Evolutionary conservation across 2,888 invertebrate genomes (phyloP), one percentile per base, ranked within the genome.

Genomic region (Alloplasta piceator): DNA sequence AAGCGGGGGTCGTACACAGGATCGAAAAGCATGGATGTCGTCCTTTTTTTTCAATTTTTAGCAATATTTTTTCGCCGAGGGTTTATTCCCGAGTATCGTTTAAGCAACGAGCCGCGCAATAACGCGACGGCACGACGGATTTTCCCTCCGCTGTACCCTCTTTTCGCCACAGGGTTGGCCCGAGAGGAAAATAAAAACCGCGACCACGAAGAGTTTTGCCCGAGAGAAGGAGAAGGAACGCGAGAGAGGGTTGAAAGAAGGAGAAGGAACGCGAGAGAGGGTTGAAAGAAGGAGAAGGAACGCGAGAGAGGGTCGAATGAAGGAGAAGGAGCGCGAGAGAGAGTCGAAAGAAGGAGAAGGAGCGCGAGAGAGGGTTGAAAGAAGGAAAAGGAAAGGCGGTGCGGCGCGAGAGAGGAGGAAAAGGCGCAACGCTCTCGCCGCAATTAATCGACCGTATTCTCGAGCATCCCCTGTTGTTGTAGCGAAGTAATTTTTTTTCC

Each of bases 361-460:
- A 52, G 26, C 26, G 36, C 14, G 75, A 39, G 43, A 43, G 36
- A 58, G 41, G 39, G 52, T 38, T 41, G n/a, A 36, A 55, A 52
- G 43, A 16, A 63, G 71, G 43, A 58, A 52, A 46, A 73, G 67
- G 61, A 60, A 75, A 77, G 75, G 74, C 66, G 50, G 72, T 75
- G 61, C 48, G 79, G 43, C 60, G 56, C 26, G 67, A 14, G 14
- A 52, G 56, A 70, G 67, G 60, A 66, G 39, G 66, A 72, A 72
- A 70, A 68, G 70, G 70, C 70, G 64, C 58, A 64, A 68, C 60
- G 68, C 80, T 68, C 73, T 78, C 64, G 82, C 84, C 85, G 82
- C 87, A 86, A 88, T 88, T 88, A 88, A 88, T 88, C 87, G 88
- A 87, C 83, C 84, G 82, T 84, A 83, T 83, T 85, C 85, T 72